phyloP scores from a whole-genome alignment of 2,113 vertebrate genomes.

The Leptocoma aspasia region DNA sequence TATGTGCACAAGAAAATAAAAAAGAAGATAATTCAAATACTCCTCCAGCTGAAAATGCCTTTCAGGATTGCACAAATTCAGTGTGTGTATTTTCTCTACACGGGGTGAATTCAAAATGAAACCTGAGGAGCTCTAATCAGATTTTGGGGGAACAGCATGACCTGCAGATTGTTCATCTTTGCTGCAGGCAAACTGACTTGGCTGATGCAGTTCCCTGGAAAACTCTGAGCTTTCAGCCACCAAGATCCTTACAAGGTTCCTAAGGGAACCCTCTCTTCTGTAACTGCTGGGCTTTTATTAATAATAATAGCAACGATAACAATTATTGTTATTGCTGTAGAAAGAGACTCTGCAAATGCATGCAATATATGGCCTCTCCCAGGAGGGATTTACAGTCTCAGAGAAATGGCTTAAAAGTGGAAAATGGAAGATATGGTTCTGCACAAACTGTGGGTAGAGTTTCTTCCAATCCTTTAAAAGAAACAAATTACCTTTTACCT shows the following conservation, averaged over 20 bases:
- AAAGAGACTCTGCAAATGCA: not conserved
- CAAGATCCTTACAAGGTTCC: not conserved
- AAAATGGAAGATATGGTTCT: not conserved
- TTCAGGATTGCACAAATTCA: not conserved
- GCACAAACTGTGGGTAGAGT: not conserved
- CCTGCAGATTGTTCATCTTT: not conserved
- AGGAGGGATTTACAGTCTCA: not conserved
- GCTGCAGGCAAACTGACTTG: not conserved
- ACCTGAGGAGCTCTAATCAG: not conserved
- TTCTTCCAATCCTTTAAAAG: not conserved
- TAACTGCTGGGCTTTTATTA: not conserved
- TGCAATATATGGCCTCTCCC: not conserved
- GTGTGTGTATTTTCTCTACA: not conserved
- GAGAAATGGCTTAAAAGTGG: not conserved
- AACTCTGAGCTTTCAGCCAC: not conserved
- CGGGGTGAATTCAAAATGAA: not conserved
- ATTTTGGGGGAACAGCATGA: not conserved
- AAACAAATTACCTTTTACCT: not conserved
- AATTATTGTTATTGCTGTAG: not conserved
- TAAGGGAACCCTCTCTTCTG: not conserved
- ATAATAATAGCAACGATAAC: not conserved
- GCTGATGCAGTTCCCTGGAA: not conserved
- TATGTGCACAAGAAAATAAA: not conserved
- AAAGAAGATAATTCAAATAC: not conserved
- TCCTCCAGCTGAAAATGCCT: not conserved